Evolutionary conservation across 2,797 vertebrate genomes (phyloP).

Genomic region (Urocyon cinereoargenteus): DNA sequence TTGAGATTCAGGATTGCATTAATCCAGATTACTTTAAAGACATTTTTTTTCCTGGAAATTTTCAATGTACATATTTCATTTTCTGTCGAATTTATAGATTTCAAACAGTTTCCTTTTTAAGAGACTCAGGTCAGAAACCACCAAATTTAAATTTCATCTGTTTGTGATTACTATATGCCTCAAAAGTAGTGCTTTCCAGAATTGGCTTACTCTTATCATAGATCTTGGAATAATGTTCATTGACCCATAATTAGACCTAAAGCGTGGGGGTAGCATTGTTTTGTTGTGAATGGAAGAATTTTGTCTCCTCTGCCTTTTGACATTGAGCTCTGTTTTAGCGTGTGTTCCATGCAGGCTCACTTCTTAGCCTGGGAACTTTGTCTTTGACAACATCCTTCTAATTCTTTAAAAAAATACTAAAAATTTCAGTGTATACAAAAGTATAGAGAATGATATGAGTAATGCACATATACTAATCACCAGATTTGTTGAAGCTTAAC

Average conservation of each 20-base stretch:
- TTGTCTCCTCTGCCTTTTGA: not conserved
- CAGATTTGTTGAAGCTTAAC: not conserved
- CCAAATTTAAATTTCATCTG: constrained; percentile 30
- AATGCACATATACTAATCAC: not conserved
- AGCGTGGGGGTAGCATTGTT: not conserved
- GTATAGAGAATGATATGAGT: not conserved
- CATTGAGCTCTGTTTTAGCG: not conserved
- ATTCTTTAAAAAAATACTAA: not conserved
- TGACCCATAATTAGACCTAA: not conserved
- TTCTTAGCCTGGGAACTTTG: not conserved
- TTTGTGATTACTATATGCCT: constrained; percentile 18
- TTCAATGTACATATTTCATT: not conserved
- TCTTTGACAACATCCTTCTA: not conserved
- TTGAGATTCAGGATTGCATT: constrained; percentile 56
- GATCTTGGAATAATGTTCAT: constrained; percentile 24
- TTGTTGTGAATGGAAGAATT: not conserved
- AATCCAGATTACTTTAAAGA: not conserved
- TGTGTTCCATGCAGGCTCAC: not conserved
- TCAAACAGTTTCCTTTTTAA: constrained; percentile 38
- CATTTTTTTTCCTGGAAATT: not conserved
- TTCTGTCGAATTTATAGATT: constrained; percentile 50
- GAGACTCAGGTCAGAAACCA: not conserved
- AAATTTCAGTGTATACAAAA: not conserved
- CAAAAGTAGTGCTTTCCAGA: constrained; percentile 53
- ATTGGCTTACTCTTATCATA: not conserved